These are phyloP conservation scores for Drosophila borborema DNA, from an alignment of 2,888 invertebrate genomes.

Conservation along the genomic window DNA sequence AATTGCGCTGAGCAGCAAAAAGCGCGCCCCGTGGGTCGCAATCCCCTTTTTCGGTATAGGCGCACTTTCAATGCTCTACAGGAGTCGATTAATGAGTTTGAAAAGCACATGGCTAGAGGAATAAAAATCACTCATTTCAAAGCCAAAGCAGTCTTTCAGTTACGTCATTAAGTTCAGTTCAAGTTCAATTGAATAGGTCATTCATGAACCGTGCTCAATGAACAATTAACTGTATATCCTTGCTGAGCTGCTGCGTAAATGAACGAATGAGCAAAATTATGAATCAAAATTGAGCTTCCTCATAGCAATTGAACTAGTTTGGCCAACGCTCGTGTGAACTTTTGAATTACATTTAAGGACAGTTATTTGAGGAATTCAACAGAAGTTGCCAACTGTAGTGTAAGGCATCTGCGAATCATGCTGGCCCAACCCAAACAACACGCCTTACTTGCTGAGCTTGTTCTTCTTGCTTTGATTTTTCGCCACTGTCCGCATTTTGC, in stretches of 20 bases:
- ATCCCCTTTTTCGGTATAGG: background rate
- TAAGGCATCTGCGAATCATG: conserved; percentile 20
- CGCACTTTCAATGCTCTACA: conserved; percentile 22
- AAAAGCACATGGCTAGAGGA: too few relatives aligned
- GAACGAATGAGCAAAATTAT: background rate
- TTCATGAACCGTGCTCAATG: background rate
- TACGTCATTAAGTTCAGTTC: too few relatives aligned
- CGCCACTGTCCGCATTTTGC: conserved; percentile 30
- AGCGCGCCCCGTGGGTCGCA: conserved; percentile 42
- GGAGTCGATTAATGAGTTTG: background rate
- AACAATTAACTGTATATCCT: background rate
- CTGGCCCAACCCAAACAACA: conserved; percentile 1
- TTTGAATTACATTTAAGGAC: background rate
- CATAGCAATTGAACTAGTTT: background rate
- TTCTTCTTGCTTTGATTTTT: conserved; percentile 31
- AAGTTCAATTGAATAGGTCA: background rate
- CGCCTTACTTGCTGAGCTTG: conserved; percentile 46
- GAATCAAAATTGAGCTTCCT: background rate
- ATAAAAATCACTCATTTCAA: background rate
- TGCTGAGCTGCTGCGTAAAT: background rate
- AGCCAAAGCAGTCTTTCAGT: background rate
- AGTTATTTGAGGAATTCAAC: background rate
- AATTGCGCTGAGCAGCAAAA: conserved; percentile 24
- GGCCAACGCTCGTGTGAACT: background rate
- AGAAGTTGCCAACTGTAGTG: background rate